Evolutionary conservation across 2,113 vertebrate species (phyloP), one percentile per base, ranked within the genome.

Genomic region (Nothocercus julius): DNA sequence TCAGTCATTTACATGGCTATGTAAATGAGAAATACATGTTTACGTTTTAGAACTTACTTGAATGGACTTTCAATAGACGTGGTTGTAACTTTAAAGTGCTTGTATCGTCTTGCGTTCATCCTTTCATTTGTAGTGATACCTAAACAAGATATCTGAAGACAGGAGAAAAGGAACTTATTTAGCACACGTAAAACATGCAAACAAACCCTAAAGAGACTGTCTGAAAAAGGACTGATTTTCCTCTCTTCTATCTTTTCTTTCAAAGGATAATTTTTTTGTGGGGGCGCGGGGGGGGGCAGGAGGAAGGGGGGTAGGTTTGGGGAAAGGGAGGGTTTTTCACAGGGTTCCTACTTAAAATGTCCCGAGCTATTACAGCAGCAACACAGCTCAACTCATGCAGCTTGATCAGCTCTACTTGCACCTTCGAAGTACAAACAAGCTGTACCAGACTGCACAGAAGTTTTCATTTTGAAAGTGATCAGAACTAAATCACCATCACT

Each of bases 81-180:
- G 87, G 99, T 99, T 61, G 99, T 99, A 94, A 99, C 99, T 98
- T 99, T 99, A 99, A 99, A 99, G 99, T 99, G 99, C 98, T 99
- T 99, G 95, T 99, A 99, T 97, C 99, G 98, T 96, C 99, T 99
- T 64, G 99, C 99, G 91, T 99, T 99, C 99, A 99, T 99, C 95
- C 99, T 98, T 97, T 99, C 99, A 83, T 99, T 99, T 97, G 99
- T 99, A 45, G 99, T 99, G 97, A 99, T 99, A 91, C 99, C 99
- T 83, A 99, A 97, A 97, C 99, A 99, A 40, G 99, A 99, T 82
- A 99, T 99, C 99, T 99, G 93, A 80, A 86, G 68, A 82, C 49
- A 79, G 67, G 80, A 62, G 88, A 95, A 44, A 34, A 95, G 14
- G 2, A 93, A 87, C 13, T 64, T 74, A 89, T 28, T 95, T 54